Evolutionary conservation across 1,140 invertebrate species (phyloP).

Genomic region (Pemphigus obesinymphae): DNA sequence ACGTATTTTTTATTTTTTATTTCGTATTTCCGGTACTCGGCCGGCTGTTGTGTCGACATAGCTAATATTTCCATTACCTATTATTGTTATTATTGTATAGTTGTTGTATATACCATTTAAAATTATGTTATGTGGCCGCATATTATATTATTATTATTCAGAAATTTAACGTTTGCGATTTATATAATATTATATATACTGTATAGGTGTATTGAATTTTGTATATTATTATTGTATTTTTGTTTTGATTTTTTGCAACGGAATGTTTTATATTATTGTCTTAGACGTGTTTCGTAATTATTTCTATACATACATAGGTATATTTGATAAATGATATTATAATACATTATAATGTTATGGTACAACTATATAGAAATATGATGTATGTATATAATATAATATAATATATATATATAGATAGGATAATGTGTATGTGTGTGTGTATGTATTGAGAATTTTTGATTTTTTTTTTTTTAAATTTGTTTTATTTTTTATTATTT

Average conservation of each 20-base stretch:
- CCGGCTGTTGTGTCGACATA: too few relatives aligned
- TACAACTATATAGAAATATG: not conserved
- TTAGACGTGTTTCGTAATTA: not conserved
- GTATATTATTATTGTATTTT: not conserved
- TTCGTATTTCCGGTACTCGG: too few relatives aligned
- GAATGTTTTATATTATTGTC: slow-evolving; percentile 7
- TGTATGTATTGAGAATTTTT: not conserved
- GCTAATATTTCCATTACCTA: too few relatives aligned
- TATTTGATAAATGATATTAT: too few relatives aligned
- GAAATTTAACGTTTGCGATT: not conserved
- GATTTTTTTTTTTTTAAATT: not conserved
- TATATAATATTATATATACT: not conserved
- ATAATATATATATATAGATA: not conserved
- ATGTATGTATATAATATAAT: not conserved
- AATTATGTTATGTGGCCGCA: too few relatives aligned
- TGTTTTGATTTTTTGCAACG: not conserved
- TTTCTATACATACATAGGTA: not conserved
- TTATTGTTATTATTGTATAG: too few relatives aligned
- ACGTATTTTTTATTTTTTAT: too few relatives aligned
- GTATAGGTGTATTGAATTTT: not conserved
- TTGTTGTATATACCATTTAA: too few relatives aligned
- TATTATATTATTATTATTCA: not conserved
- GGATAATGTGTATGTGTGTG: not conserved
- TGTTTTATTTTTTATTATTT: too few relatives aligned
- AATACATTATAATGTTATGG: not conserved